phyloP scores from a whole-genome alignment of 1,140 invertebrate genomes.

The Drosophila equinoxialis region DNA sequence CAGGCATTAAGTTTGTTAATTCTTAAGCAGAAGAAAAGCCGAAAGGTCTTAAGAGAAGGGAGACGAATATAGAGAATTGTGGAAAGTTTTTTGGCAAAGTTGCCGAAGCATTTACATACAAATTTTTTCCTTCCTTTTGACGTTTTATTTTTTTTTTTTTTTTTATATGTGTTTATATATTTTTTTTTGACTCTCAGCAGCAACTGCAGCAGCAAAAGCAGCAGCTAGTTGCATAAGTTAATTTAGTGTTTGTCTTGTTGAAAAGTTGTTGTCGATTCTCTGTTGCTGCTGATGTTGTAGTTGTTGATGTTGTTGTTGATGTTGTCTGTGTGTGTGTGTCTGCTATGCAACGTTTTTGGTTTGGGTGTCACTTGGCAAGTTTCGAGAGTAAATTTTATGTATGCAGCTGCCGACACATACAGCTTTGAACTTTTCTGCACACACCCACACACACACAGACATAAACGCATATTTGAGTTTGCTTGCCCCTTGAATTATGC shows the following conservation, averaged over 20 bases:
- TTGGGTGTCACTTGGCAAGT: slow-evolving; percentile 54
- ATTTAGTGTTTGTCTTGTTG: slow-evolving; percentile 72
- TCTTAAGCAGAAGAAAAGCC: slow-evolving; percentile 47
- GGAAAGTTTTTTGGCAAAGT: slow-evolving; percentile 51
- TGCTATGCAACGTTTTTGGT: slow-evolving; percentile 26
- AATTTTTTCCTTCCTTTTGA: slow-evolving; percentile 45
- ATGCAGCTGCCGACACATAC: slow-evolving; percentile 66
- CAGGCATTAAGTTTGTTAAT: slow-evolving; percentile 54
- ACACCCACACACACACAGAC: slow-evolving; percentile 6
- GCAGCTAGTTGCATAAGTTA: slow-evolving; percentile 75
- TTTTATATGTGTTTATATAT: too few relatives aligned
- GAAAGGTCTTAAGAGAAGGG: neutral
- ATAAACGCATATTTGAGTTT: slow-evolving; percentile 6
- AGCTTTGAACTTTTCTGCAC: slow-evolving; percentile 47
- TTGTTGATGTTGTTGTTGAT: slow-evolving; percentile 19
- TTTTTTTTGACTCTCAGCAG: slow-evolving; percentile 15
- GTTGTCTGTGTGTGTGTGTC: slow-evolving; percentile 9
- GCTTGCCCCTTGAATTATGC: slow-evolving; percentile 44
- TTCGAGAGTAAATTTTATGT: slow-evolving; percentile 60
- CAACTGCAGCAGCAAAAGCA: neutral
- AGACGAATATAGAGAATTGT: neutral
- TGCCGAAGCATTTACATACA: slow-evolving; percentile 54
- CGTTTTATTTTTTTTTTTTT: neutral
- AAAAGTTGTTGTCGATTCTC: slow-evolving; percentile 35
- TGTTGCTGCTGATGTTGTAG: slow-evolving; percentile 19